These are phyloP conservation scores for Pteruthius melanotis DNA, from an alignment of 2,113 vertebrate genomes.

Conservation along the genomic window DNA sequence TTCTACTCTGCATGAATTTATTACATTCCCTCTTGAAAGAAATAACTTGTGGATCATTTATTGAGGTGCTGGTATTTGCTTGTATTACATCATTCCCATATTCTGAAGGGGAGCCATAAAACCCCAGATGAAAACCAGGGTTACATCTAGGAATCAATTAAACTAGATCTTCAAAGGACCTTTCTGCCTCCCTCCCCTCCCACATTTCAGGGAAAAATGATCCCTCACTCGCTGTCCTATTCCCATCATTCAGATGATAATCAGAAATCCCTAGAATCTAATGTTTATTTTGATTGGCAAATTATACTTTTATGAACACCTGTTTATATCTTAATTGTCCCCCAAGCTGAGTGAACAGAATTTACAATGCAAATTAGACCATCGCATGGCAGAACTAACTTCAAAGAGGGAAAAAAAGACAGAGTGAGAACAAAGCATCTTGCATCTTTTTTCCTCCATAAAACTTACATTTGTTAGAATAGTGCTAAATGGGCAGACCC, in stretches of 20 bases:
- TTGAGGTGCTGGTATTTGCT: conserved; percentile 14
- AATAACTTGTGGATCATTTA: conserved; percentile 19
- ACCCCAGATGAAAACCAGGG: background rate
- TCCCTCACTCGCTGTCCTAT: background rate
- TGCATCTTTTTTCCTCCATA: background rate
- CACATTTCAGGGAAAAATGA: background rate
- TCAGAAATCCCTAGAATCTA: background rate
- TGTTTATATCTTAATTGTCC: background rate
- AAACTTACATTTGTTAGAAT: background rate
- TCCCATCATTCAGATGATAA: background rate
- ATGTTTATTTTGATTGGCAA: conserved; percentile 18
- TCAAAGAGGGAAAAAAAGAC: background rate
- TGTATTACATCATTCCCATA: background rate
- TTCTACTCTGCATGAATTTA: background rate
- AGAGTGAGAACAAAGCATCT: background rate
- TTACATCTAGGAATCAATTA: background rate
- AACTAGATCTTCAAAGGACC: background rate
- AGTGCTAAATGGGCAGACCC: background rate
- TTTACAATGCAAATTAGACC: background rate
- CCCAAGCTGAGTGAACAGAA: background rate
- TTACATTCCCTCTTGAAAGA: conserved; percentile 41
- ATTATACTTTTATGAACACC: conserved; percentile 19
- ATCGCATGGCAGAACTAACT: background rate
- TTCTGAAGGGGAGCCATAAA: conserved; percentile 10
- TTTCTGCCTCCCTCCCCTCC: background rate